These are phyloP conservation scores for Scolanthus callimorphus DNA, from an alignment of 92 coral and sea anemone species.

Conservation along the genomic window DNA sequence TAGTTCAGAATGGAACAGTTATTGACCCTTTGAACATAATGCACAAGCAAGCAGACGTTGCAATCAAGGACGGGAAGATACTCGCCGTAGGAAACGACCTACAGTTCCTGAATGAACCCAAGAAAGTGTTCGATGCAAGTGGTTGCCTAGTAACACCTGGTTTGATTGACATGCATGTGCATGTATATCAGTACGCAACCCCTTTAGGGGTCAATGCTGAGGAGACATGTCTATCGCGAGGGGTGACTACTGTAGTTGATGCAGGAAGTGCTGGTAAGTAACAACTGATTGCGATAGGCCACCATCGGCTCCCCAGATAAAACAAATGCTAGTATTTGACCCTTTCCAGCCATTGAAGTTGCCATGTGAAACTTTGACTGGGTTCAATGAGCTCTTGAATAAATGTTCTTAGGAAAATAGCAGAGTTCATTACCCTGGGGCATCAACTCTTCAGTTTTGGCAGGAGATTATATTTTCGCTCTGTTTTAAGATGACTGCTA, in stretches of 20 bases:
- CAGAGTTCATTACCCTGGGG: too few relatives aligned
- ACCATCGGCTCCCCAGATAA: too few relatives aligned
- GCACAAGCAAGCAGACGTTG: constrained; percentile 53
- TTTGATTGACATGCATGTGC: constrained; percentile 80
- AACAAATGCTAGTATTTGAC: too few relatives aligned
- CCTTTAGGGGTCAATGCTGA: constrained; percentile 69
- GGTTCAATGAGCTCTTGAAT: too few relatives aligned
- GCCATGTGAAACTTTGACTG: too few relatives aligned
- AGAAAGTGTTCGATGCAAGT: constrained; percentile 65
- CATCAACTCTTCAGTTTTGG: too few relatives aligned
- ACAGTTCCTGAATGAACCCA: constrained; percentile 13
- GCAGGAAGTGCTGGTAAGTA: constrained; percentile 88
- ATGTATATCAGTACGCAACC: constrained; percentile 75
- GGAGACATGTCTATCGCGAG: constrained; percentile 65
- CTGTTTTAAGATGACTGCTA: too few relatives aligned
- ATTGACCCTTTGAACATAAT: constrained; percentile 68
- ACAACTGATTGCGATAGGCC: too few relatives aligned
- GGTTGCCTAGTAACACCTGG: constrained; percentile 80
- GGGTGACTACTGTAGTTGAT: constrained; percentile 91
- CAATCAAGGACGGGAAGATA: constrained; percentile 46
- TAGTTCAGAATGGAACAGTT: constrained; percentile 68
- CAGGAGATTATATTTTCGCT: too few relatives aligned
- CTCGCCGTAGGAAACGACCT: constrained; percentile 30
- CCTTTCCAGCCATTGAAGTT: too few relatives aligned
- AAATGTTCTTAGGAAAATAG: too few relatives aligned